Percentiles rank a stretch among this genome's conserved stretches.
phyloP scores from a whole-genome alignment of 2,113 vertebrate genomes.

The Cygnus atratus region DNA sequence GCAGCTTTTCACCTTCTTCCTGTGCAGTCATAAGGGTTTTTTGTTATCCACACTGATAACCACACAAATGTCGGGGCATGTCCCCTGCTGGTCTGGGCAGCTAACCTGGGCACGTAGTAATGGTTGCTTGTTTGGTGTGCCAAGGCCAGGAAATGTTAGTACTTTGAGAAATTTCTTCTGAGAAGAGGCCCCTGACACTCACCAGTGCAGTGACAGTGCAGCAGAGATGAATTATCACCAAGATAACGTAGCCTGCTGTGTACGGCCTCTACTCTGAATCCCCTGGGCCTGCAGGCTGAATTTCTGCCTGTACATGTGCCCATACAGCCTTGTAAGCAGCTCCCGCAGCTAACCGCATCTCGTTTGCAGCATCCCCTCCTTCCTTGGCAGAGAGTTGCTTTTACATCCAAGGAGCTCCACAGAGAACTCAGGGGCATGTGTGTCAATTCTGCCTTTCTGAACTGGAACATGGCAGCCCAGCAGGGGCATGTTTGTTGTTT shows the following conservation, averaged over 20 bases:
- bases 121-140: background rate
- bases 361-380: background rate
- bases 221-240: background rate
- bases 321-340: background rate
- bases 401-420: background rate
- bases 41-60: background rate
- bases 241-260: background rate
- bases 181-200: background rate
- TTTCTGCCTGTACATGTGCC: background rate
- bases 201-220: background rate
- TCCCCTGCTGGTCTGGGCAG: background rate
- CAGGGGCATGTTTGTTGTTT: background rate
- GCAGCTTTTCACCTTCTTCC: background rate
- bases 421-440: background rate
- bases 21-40: background rate
- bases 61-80: background rate
- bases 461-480: background rate
- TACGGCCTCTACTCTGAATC: background rate
- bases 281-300: background rate
- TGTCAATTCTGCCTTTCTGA: background rate
- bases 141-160: background rate
- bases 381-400: background rate
- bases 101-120: background rate
- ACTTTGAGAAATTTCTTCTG: background rate
- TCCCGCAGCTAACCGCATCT: background rate